Base-by-base conservation (phyloP, 2,888 invertebrate species). In the Ochlodes sylvanus region DNA sequence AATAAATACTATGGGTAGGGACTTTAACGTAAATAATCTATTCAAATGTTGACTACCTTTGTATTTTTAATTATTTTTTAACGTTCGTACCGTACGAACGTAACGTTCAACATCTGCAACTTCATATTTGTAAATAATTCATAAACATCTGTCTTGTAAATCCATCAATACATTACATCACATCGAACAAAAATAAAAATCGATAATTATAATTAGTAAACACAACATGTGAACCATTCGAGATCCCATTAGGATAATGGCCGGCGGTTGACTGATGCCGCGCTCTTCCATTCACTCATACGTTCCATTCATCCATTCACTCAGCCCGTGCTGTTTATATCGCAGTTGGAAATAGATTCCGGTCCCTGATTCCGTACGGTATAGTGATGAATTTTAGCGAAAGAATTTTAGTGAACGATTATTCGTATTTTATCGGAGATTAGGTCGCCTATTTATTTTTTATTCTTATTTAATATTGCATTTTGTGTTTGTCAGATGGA, bases 241-340 rank as follows among this genome's bases (percentile, higher is more conserved):
- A 84, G 84, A 85, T 85, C 83, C 88, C 87, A 89, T 89, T 88
- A 87, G 87, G 85, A 86, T 90, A 88, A 88, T 88, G 82, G 84
- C 75, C 75, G 78, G 81, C 82, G 83, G 85, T 84, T 88, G 85
- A 87, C 85, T 88, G 88, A 90, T 89, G 86, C 76, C 77, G 77
- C 79, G 60, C 82, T 81, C 81, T 82, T 84, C 75, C 78, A 79
- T 77, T 78, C 79, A 76, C 75, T 76, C 74, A 71, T 81, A 72
- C 71, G 63, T 70, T 70, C 72, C 86, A 84, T 87, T 88, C 88
- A 84, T 79, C 85, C 82, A 80, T 78, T 79, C 79, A 74, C 75
- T 81, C 76, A 66, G 60, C 32, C 34, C 47, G 12, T 34, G 73
- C 72, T 73, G 72, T 65, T 70, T 73, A 67, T 70, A 72, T 68